Base-by-base conservation (phyloP, 2,797 vertebrate genomes). In the Microcaecilia unicolor region DNA sequence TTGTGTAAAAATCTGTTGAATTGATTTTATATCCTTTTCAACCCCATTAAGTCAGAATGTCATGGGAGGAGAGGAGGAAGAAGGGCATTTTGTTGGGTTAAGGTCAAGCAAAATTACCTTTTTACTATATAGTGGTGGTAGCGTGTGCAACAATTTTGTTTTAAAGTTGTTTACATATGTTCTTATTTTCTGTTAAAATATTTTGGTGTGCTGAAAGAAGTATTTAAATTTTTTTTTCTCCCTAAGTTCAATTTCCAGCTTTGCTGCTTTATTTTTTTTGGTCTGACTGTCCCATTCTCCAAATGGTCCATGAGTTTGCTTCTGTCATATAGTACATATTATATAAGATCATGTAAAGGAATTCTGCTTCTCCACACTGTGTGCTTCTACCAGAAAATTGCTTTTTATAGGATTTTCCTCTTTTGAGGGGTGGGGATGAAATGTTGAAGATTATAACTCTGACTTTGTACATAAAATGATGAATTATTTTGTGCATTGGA, bases 401-500 rank as follows among this genome's bases (percentile, higher is more conserved):
- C 54, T 36, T 61, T 68, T 45, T 51, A n/a, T 59, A 48, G 51
- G 36, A 43, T 55, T 58, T 69, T 70, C 27, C 45, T 59, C 59
- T 64, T 61, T 73, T n/a, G n/a, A n/a, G n/a, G n/a, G n/a, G n/a
- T n/a, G 48, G 61, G 61, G 62, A 65, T 64, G 58, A 51, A 48
- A 68, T 81, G 57, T 55, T 59, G 27, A 60, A n/a, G n/a, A n/a
- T n/a, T 69, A 57, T 71, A 65, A 57, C 56, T 74, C 66, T 58
- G 63, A 81, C 76, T 51, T 64, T 72, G 61, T 74, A 70, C 50
- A 57, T 77, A 73, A 74, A 69, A 55, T 51, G 47, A 55, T 61
- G 50, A 72, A 47, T 70, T 46, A 62, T 81, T 84, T 86, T 62
- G 34, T 73, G 66, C 74, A 57, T 53, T 54, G 64, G 55, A 70